Conservation (phyloP, 2,888 invertebrate genomes). For the Nephrotoma appendiculata region DNA sequence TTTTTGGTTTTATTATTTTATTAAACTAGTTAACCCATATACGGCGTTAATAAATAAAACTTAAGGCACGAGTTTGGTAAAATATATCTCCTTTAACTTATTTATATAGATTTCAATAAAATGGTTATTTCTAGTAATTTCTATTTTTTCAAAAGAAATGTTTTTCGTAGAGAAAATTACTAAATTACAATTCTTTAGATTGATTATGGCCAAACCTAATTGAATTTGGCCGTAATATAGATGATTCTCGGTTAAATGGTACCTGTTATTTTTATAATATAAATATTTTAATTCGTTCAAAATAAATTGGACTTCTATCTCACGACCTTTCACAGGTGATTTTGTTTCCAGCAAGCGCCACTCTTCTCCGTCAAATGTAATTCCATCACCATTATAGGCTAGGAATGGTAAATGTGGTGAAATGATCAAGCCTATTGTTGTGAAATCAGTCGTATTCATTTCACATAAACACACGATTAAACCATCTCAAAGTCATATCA, state of each 20-base stretch:
- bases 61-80: not conserved
- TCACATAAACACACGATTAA: no score
- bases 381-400: slow-evolving; percentile 5
- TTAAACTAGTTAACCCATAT: not conserved
- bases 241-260: not conserved
- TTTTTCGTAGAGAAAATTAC: not conserved
- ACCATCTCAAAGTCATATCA: no score
- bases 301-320: not conserved
- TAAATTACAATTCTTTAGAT: not conserved
- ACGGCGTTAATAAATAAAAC: not conserved
- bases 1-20: not conserved
- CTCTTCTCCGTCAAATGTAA: slow-evolving; percentile 7
- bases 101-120: not conserved
- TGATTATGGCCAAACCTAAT: not conserved
- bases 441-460: no score
- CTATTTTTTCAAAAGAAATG: not conserved
- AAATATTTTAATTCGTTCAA: not conserved
- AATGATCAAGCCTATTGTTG: not conserved
- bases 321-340: slow-evolving; percentile 4
- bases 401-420: not conserved
- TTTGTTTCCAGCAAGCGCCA: slow-evolving; percentile 5
- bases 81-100: not conserved
- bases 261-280: not conserved
- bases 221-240: not conserved
- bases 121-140: not conserved